Evolutionary conservation across 2,888 invertebrate species (phyloP).

Genomic region (Drosophila parthenogenetica): DNA sequence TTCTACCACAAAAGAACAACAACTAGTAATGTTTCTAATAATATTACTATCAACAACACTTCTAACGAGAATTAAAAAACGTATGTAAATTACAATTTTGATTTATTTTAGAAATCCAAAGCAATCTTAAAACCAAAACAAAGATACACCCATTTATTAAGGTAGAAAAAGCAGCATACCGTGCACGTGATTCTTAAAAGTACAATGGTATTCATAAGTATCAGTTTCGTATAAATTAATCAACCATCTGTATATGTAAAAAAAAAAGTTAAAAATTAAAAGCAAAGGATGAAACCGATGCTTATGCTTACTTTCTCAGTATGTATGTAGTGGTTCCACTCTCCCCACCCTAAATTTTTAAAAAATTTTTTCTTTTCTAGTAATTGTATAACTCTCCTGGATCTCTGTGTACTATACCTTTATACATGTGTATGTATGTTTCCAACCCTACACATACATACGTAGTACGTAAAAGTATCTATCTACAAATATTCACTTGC

Average conservation of each 20-base stretch:
- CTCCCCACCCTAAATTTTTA: too few relatives aligned
- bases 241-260: not conserved
- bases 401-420: too few relatives aligned
- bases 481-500: not conserved
- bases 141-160: constrained; percentile 19
- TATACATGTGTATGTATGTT: too few relatives aligned
- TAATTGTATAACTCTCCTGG: too few relatives aligned
- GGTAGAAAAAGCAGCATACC: constrained; percentile 24
- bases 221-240: not conserved
- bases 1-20: constrained; percentile 36
- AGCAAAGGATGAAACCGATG: not conserved
- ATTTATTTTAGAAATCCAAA: constrained; percentile 31
- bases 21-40: constrained; percentile 31
- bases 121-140: not conserved
- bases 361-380: too few relatives aligned
- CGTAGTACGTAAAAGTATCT: not conserved
- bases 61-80: constrained; percentile 62
- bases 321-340: constrained; percentile 9
- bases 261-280: not conserved
- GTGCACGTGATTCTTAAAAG: constrained; percentile 41
- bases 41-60: constrained; percentile 56
- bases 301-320: constrained; percentile 9
- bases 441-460: not conserved
- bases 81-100: constrained; percentile 62
- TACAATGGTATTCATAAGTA: constrained; percentile 18